A percentile compares a stretch with the other conserved stretches of the same genome.
Conservation (phyloP, 2,797 vertebrate genomes). For the Aeoliscus strigatus region DNA sequence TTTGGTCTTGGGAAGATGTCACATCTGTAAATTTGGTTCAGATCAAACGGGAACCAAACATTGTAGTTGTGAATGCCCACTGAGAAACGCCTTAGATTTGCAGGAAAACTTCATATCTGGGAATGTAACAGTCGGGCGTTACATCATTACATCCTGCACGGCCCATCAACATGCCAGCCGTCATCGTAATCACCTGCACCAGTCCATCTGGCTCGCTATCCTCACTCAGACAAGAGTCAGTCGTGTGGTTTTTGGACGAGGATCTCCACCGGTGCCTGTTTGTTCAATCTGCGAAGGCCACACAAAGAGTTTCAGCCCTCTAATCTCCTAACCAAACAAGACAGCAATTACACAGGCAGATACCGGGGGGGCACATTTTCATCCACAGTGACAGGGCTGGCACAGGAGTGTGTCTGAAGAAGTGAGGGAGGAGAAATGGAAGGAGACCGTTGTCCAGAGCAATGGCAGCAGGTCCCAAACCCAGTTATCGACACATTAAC, state of each 20-base stretch:
- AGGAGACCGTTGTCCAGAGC: conserved; percentile 44
- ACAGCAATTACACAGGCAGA: conserved; percentile 81
- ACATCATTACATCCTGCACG: too few species aligned
- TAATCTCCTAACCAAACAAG: conserved; percentile 83
- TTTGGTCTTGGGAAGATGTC: too few species aligned
- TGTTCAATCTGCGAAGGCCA: conserved; percentile 80
- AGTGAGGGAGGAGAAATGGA: conserved; percentile 34
- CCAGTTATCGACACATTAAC: too few species aligned
- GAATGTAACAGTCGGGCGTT: too few species aligned
- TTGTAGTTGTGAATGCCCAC: too few species aligned
- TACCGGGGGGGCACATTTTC: conserved; percentile 80
- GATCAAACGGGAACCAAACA: too few species aligned
- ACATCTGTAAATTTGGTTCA: too few species aligned
- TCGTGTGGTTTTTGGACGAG: conserved; percentile 64
- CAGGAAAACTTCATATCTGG: too few species aligned
- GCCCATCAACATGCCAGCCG: too few species aligned
- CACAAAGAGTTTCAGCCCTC: conserved; percentile 78
- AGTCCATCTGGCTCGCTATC: conserved; percentile 63
- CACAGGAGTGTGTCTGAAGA: conserved; percentile 62
- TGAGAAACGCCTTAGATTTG: too few species aligned
- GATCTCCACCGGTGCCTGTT: conserved; percentile 68
- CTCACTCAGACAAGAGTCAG: conserved; percentile 44
- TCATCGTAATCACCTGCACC: conserved; percentile 65
- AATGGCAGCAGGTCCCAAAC: too few species aligned
- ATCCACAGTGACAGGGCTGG: conserved; percentile 73